Conservation (phyloP, 1,140 invertebrate species). For the Tetramorium parvispinum region DNA sequence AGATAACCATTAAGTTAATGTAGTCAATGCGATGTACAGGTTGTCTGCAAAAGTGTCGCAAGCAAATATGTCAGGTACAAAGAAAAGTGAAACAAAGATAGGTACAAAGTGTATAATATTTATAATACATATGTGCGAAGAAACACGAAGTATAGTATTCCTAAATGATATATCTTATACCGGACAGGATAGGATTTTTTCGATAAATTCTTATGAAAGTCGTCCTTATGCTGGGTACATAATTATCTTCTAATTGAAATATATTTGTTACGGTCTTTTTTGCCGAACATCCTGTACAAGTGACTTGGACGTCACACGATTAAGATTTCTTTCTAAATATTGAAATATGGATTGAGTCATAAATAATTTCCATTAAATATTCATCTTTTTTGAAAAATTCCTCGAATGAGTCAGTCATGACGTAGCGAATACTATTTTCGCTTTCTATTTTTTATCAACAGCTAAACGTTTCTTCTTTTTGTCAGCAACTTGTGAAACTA, state of each 20-base stretch:
- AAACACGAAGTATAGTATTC: constrained; percentile 69
- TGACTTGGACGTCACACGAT: constrained; percentile 72
- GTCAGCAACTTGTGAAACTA: neutral
- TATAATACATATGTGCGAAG: constrained; percentile 64
- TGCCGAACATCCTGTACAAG: constrained; percentile 76
- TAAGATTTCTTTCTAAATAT: constrained; percentile 42
- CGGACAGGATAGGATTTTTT: constrained; percentile 30
- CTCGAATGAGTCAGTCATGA: neutral
- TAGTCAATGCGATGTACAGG: constrained; percentile 72
- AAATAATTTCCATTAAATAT: neutral
- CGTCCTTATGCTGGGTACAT: constrained; percentile 7
- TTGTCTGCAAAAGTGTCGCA: constrained; percentile 76
- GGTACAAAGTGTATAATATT: constrained; percentile 76
- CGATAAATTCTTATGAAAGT: constrained; percentile 32
- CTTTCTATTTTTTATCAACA: neutral
- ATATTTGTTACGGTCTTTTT: constrained; percentile 76
- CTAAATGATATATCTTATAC: constrained; percentile 61
- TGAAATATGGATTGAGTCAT: constrained; percentile 1
- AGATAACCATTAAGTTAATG: constrained; percentile 66
- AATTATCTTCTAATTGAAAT: constrained; percentile 37
- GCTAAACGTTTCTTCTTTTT: neutral
- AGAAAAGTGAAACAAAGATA: constrained; percentile 68
- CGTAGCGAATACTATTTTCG: neutral
- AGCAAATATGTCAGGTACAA: constrained; percentile 75
- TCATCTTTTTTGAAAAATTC: neutral